Evolutionary conservation across 2,888 invertebrate genomes (phyloP).

Genomic region (Cheilosia variabilis): DNA sequence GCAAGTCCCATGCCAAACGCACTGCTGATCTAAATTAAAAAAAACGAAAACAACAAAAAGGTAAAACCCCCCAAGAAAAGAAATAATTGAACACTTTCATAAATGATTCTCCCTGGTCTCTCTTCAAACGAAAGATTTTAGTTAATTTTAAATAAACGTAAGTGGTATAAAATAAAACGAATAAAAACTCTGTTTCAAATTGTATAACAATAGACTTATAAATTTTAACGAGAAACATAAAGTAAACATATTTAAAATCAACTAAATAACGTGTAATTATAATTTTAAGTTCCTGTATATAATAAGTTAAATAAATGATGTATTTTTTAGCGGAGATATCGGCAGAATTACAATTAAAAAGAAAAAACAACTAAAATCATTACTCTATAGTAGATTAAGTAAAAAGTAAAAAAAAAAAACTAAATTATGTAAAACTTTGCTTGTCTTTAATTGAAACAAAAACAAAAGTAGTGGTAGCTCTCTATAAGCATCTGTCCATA

Average conservation of each 20-base stretch:
- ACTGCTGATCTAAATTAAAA: slow-evolving; percentile 63
- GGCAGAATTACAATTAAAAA: slow-evolving; percentile 50
- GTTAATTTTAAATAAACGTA: slow-evolving; percentile 65
- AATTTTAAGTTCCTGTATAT: slow-evolving; percentile 83
- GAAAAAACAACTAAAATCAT: slow-evolving; percentile 16
- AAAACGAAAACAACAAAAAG: slow-evolving; percentile 14
- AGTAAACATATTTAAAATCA: slow-evolving; percentile 41
- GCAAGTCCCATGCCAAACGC: slow-evolving; percentile 69
- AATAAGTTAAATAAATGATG: slow-evolving; percentile 78
- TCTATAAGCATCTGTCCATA: slow-evolving; percentile 63
- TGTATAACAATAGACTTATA: slow-evolving; percentile 76
- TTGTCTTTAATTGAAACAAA: slow-evolving; percentile 64
- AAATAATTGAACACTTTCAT: slow-evolving; percentile 39
- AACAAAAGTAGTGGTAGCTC: slow-evolving; percentile 68
- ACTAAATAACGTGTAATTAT: slow-evolving; percentile 78
- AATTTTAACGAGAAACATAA: slow-evolving; percentile 59
- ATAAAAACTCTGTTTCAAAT: slow-evolving; percentile 76
- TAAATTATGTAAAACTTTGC: slow-evolving; percentile 72
- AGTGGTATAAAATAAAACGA: slow-evolving; percentile 49
- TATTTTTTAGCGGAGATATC: slow-evolving; percentile 62
- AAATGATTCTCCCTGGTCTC: slow-evolving; percentile 70
- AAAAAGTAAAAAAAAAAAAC: slow-evolving; percentile 33
- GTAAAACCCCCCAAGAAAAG: slow-evolving; percentile 21
- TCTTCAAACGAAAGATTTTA: slow-evolving; percentile 70
- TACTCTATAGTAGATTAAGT: slow-evolving; percentile 35